Base-by-base conservation (phyloP, 2,113 vertebrate genomes). In the Sciurus niger region DNA sequence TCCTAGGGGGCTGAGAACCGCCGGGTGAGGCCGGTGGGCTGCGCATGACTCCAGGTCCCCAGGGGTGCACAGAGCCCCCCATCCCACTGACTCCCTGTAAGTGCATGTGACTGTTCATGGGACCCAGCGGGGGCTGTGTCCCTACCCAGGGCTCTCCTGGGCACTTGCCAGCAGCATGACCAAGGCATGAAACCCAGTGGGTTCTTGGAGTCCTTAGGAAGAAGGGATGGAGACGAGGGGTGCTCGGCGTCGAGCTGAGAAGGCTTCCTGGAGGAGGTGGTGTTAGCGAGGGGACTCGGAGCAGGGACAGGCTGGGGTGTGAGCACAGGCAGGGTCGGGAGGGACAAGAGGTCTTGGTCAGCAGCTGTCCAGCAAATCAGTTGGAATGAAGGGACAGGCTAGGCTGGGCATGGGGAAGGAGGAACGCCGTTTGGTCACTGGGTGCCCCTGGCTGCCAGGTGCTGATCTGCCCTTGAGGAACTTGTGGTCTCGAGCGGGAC, bases 241-340 rank as follows among this genome's bases (percentile, higher is more conserved):
- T 55, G 18, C 13, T 92, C 72, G 8, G 1, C 20, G 46, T 43
- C 8, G 3, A 24, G n/a, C 68, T n/a, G 46, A 80, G 65, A 86
- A 74, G 82, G 2, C 68, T 93, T 93, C 74, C 74, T 18, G 22
- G 58, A 79, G 79, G 55, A 93, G n/a, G 40, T 34, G 40, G 11
- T 6, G 0, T 89, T 78, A 18, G 5, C 7, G 11, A 20, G 78
- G 14, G 34, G 30, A 16, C 28, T 13, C 16, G 24, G 28, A 24
- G 2, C 70, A 1, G 28, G 6, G 12, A 9, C 22, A 14, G 58
- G 30, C 13, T 3, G 53, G 63, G 18, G 17, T 20, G 0, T 32
- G 37, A 43, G 3, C 10, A 30, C 20, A 40, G 30, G 55, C 1
- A 3, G 72, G 40, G 11, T n/a, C 7, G 55, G 84, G 58, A 74